A percentile compares a stretch with the other conserved stretches of the same genome.
These are phyloP conservation scores for Drosophila lini DNA, from an alignment of 1,140 invertebrate species.

Conservation along the genomic window DNA sequence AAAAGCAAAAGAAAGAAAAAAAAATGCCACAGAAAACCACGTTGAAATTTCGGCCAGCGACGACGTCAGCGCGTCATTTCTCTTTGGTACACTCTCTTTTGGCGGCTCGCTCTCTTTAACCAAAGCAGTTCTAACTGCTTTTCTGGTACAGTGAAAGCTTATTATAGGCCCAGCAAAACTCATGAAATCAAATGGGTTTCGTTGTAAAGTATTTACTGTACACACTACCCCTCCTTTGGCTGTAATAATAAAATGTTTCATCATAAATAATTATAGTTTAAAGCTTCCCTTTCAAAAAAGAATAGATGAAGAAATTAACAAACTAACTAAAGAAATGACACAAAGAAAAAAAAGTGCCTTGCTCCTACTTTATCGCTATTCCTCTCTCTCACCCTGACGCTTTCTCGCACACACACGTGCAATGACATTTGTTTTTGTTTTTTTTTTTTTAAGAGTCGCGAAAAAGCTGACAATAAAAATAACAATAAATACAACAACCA, in stretches of 20 bases:
- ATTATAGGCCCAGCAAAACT: neutral
- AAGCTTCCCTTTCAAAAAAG: neutral
- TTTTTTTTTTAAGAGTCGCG: conserved; percentile 18
- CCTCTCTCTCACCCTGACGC: neutral
- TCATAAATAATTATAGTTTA: conserved; percentile 23
- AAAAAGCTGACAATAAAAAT: conserved; percentile 41
- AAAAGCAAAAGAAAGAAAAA: conserved; percentile 12
- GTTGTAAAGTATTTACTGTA: neutral
- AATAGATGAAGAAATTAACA: neutral
- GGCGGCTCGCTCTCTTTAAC: neutral
- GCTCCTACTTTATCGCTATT: neutral
- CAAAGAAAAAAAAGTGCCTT: conserved; percentile 13
- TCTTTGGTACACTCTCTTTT: conserved; percentile 20
- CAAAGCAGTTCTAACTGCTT: conserved; percentile 38
- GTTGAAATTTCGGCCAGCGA: conserved; percentile 61
- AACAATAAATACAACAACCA: conserved; percentile 32
- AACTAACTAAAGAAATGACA: conserved; percentile 5
- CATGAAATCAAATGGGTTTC: neutral
- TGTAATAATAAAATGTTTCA: conserved; percentile 18
- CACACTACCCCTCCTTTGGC: neutral
- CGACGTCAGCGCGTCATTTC: conserved; percentile 14
- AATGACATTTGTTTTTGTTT: conserved; percentile 31
- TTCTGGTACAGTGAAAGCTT: conserved; percentile 39
- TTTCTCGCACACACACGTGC: conserved; percentile 46
- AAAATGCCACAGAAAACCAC: conserved; percentile 59